phyloP scores from a whole-genome alignment of 2,797 vertebrate species.

The Threskiornis aethiopicus region DNA sequence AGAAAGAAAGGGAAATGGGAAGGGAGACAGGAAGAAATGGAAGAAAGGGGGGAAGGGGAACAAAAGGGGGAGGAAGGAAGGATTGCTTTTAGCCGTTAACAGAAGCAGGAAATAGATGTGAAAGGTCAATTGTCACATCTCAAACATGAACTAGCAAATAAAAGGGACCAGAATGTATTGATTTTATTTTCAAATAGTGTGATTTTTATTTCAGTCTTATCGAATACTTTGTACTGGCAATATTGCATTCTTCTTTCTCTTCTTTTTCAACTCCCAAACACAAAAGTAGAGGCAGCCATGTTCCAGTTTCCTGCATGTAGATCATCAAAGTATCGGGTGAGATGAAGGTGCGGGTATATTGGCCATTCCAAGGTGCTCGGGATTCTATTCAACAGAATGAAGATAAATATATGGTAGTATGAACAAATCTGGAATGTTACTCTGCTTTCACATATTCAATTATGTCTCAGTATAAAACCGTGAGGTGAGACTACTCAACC shows the following conservation, averaged over 20 bases:
- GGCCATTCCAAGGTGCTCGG: not conserved
- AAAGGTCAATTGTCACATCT: not conserved
- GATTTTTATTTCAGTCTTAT: not conserved
- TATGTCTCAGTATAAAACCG: not conserved
- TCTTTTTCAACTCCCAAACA: not conserved
- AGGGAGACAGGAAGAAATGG: not conserved
- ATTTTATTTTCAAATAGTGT: not conserved
- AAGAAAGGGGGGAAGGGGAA: fast-evolving
- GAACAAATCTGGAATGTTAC: not conserved
- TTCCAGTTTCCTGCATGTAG: not conserved
- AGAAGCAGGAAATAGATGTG: not conserved
- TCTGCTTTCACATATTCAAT: not conserved
- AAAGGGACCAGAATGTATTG: fast-evolving
- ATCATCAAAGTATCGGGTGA: not conserved
- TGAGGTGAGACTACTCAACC: not conserved
- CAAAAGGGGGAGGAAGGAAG: not conserved
- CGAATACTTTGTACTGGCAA: fast-evolving
- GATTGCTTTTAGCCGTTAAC: not conserved
- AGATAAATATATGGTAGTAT: not conserved
- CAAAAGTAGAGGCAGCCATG: not conserved
- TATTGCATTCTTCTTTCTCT: not conserved
- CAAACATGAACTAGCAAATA: not conserved
- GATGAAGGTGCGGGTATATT: not conserved
- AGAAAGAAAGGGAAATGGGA: not conserved
- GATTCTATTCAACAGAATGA: not conserved